phyloP scores from a whole-genome alignment of 2,113 vertebrate genomes.

The Chamaetylas fuelleborni region DNA sequence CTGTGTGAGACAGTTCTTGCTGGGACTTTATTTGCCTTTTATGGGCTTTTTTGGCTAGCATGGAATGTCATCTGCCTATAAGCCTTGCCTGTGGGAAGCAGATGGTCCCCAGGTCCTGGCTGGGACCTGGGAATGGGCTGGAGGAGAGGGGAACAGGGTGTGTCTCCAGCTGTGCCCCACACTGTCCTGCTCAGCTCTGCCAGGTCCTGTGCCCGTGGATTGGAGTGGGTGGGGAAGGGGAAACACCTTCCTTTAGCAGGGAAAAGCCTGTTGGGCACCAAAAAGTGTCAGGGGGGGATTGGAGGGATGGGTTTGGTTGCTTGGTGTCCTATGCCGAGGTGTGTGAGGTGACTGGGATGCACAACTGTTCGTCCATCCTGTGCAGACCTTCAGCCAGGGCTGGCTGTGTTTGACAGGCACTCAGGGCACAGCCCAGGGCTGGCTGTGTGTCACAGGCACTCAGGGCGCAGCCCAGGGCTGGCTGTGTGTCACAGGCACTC shows the following conservation, averaged over 20 bases:
- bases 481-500: too few relatives aligned
- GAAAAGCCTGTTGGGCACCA: background rate
- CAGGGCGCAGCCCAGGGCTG: too few relatives aligned
- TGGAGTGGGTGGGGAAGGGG: background rate
- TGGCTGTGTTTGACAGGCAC: too few relatives aligned
- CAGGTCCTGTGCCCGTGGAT: fast-evolving
- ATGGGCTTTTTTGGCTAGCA: background rate
- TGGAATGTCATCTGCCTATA: background rate
- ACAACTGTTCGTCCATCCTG: too few relatives aligned
- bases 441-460: too few relatives aligned
- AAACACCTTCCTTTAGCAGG: background rate
- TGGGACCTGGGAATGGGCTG: background rate
- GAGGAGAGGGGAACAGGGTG: background rate
- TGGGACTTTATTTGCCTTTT: constrained; percentile 24
- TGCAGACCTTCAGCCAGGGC: too few relatives aligned
- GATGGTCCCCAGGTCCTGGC: background rate
- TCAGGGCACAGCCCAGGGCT: too few relatives aligned
- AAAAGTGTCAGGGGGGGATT: background rate
- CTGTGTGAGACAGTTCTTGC: background rate
- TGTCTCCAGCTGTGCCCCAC: background rate
- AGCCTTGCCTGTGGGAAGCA: background rate
- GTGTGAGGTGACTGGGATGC: too few relatives aligned
- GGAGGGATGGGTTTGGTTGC: background rate
- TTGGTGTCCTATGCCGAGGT: background rate
- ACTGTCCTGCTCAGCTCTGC: fast-evolving